Percentiles rank a stretch among this genome's conserved stretches.
Conservation (phyloP, 2,888 invertebrate species). For the Notocelia uddmanniana region DNA sequence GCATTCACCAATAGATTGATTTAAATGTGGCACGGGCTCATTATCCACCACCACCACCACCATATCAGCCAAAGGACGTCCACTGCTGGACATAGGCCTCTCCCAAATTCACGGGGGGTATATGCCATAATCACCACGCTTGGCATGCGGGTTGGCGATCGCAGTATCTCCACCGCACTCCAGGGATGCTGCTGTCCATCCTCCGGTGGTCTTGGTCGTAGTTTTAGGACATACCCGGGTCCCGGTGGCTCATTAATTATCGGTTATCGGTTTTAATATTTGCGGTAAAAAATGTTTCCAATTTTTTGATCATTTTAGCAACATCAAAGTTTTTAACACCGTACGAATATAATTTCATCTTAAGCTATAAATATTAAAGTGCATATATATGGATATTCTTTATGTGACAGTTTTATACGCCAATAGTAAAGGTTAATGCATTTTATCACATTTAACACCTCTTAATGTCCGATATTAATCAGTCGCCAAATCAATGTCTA, state of each 20-base stretch:
- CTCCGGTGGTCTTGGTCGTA: no score
- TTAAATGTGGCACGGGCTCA: background rate
- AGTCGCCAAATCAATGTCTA: slow-evolving; percentile 33
- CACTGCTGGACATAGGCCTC: no score
- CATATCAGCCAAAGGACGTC: no score
- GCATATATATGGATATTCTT: slow-evolving; percentile 17
- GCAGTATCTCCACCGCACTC: no score
- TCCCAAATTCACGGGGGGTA: no score
- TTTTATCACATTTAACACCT: slow-evolving; percentile 31
- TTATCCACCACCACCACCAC: no score
- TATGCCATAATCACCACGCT: no score
- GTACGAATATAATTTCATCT: background rate
- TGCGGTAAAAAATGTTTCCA: background rate
- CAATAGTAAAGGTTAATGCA: slow-evolving; percentile 26
- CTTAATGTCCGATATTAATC: slow-evolving; percentile 30
- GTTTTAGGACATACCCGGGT: no score
- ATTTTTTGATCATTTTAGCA: background rate
- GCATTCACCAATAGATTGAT: background rate
- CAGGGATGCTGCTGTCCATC: no score
- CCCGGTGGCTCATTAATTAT: no score
- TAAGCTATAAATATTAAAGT: slow-evolving; percentile 7
- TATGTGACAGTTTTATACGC: slow-evolving; percentile 21
- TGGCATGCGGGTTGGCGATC: no score
- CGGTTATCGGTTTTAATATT: no score
- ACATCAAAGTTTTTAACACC: background rate